Conservation (phyloP, 2,113 vertebrate genomes). For the Cyprinodon brontotheroides region DNA sequence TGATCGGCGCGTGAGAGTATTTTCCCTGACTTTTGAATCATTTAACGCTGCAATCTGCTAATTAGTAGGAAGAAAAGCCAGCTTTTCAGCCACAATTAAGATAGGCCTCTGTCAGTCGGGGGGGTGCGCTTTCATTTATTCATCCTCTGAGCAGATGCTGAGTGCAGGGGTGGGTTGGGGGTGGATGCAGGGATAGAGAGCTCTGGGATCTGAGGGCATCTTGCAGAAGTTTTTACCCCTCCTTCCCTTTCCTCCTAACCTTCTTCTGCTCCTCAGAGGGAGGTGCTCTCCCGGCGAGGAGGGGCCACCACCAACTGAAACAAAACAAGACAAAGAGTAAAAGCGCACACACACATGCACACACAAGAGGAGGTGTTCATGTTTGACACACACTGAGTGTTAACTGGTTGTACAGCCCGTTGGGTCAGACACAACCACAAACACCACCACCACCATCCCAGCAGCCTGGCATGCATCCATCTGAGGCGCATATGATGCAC, state of each 20-base stretch:
- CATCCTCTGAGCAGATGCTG: conserved; percentile 79
- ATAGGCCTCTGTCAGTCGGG: conserved; percentile 73
- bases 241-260: conserved; percentile 5
- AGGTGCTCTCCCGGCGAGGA: neutral
- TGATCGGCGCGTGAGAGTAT: conserved; percentile 77
- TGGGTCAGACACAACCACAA: conserved; percentile 47
- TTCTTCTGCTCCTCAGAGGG: conserved; percentile 46
- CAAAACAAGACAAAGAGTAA: conserved; percentile 57
- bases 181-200: conserved; percentile 49
- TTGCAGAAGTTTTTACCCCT: conserved; percentile 39
- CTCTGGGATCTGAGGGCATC: conserved; percentile 55
- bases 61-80: conserved; percentile 80
- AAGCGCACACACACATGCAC: conserved; percentile 17
- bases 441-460: neutral
- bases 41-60: conserved; percentile 85
- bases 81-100: conserved; percentile 83
- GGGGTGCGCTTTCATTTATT: conserved; percentile 78
- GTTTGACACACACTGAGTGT: conserved; percentile 48
- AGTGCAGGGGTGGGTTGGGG: conserved; percentile 68
- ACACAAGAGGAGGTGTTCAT: conserved; percentile 18
- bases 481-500: neutral
- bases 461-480: conserved; percentile 40
- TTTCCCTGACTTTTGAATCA: conserved; percentile 85
- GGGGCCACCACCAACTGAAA: conserved; percentile 28
- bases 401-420: conserved; percentile 62